Percentiles rank a stretch among this genome's conserved stretches.
These are phyloP conservation scores for Tetrao urogallus DNA, from an alignment of 2,113 vertebrate genomes.

Conservation along the genomic window DNA sequence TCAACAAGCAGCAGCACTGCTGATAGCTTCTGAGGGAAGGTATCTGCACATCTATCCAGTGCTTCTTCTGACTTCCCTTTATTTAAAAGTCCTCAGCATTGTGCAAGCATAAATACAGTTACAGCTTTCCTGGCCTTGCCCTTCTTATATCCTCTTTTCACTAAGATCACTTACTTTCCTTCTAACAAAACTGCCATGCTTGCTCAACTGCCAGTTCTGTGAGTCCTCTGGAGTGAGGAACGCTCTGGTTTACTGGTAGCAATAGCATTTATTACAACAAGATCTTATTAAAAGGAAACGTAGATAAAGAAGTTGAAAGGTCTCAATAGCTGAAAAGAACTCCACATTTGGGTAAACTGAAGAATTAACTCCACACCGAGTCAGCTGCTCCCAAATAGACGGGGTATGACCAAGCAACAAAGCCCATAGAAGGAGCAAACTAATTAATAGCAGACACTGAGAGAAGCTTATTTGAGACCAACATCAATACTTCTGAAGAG, in stretches of 20 bases:
- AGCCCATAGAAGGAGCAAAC: neutral
- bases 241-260: neutral
- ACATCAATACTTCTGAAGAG: neutral
- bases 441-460: neutral
- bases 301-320: neutral
- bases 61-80: neutral
- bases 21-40: neutral
- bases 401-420: neutral
- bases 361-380: neutral
- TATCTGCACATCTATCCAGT: neutral
- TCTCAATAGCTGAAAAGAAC: neutral
- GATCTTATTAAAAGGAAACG: neutral
- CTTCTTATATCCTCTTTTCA: constrained; percentile 46
- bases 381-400: neutral
- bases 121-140: neutral
- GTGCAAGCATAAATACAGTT: neutral
- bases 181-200: neutral
- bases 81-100: neutral
- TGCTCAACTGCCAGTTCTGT: neutral
- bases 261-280: neutral
- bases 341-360: neutral
- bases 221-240: neutral
- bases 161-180: neutral
- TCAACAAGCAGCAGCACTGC: neutral
- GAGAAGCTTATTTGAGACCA: neutral